phyloP scores from a whole-genome alignment of 2,797 vertebrate genomes.

The Tangara arthus region DNA sequence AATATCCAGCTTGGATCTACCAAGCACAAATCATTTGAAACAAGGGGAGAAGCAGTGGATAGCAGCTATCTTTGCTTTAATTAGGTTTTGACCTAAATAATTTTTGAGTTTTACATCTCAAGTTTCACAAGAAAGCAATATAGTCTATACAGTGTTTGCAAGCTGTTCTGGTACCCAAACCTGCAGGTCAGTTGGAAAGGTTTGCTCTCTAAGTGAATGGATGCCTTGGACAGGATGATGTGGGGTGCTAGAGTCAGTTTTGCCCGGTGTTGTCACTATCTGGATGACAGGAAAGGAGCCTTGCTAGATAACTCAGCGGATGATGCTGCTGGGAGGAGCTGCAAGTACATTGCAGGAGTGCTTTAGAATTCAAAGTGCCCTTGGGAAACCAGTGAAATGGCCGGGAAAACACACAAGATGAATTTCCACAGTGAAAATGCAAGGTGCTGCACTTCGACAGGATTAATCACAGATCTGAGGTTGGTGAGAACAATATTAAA shows the following conservation, averaged over 20 bases:
- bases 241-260: background rate
- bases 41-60: background rate
- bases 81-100: background rate
- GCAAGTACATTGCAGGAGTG: background rate
- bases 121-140: background rate
- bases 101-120: background rate
- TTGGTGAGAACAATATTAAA: background rate
- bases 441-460: constrained; percentile 20
- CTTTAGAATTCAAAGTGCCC: constrained; percentile 10
- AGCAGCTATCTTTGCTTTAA: background rate
- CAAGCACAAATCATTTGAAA: background rate
- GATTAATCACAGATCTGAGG: constrained; percentile 8
- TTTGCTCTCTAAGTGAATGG: background rate
- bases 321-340: background rate
- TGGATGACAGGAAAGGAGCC: background rate
- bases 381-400: constrained; percentile 28
- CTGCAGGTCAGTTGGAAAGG: background rate
- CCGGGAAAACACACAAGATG: constrained; percentile 21
- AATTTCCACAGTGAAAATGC: background rate
- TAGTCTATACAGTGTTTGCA: background rate
- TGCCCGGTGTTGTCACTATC: background rate
- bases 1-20: background rate
- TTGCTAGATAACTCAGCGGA: background rate
- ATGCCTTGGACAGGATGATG: background rate
- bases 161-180: background rate